Conservation (phyloP, 2,888 invertebrate genomes). For the Meteorus cinctellus region DNA sequence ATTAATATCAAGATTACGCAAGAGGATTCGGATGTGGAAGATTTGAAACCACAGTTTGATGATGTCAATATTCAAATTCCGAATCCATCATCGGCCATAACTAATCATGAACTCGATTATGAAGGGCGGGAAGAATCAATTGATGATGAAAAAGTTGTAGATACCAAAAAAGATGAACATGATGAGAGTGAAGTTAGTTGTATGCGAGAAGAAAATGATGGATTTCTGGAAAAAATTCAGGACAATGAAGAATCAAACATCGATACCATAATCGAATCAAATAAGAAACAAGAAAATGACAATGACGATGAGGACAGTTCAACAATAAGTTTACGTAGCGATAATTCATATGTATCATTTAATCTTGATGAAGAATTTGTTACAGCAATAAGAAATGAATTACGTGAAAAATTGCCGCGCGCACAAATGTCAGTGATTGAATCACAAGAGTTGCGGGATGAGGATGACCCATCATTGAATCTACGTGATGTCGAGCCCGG, state of each 20-base stretch:
- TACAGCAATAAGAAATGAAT: constrained; percentile 81
- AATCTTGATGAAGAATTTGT: constrained; percentile 82
- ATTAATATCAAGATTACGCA: constrained; percentile 37
- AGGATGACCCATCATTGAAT: constrained; percentile 60
- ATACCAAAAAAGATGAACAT: constrained; percentile 15
- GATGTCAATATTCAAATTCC: neutral
- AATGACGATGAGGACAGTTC: constrained; percentile 73
- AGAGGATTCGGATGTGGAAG: constrained; percentile 19
- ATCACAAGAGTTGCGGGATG: constrained; percentile 63
- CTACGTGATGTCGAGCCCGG: constrained; percentile 57
- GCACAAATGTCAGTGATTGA: constrained; percentile 76
- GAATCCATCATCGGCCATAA: neutral
- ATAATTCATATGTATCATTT: constrained; percentile 76
- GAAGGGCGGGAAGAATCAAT: neutral
- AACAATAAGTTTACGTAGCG: constrained; percentile 74
- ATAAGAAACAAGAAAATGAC: constrained; percentile 49
- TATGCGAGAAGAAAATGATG: constrained; percentile 8
- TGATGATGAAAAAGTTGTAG: constrained; percentile 12
- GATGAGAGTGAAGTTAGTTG: neutral
- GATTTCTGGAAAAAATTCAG: neutral
- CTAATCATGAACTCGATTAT: constrained; percentile 26
- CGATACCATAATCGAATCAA: constrained; percentile 19
- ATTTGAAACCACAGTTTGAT: constrained; percentile 4
- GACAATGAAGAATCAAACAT: constrained; percentile 39
- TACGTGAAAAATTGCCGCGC: constrained; percentile 81